phyloP scores from a whole-genome alignment of 2,888 invertebrate species.

The Amitus sp. region DNA sequence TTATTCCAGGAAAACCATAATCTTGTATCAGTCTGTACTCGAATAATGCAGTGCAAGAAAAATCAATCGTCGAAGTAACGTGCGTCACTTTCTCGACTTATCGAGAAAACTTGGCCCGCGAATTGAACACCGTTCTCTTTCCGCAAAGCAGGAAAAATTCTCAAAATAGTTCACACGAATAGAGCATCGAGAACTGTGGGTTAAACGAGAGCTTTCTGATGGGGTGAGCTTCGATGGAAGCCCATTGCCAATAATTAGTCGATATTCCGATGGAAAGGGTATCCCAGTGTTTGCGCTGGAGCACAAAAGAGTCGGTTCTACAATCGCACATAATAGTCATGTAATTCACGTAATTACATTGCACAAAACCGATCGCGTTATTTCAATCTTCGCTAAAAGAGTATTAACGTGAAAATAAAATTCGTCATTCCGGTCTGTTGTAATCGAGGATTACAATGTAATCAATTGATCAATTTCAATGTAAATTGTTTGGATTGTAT shows the following conservation, averaged over 20 bases:
- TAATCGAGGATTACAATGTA: neutral
- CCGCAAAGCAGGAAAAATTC: neutral
- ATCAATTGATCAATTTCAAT: neutral
- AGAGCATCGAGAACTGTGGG: neutral
- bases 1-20: neutral
- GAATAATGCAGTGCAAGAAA: constrained; percentile 25
- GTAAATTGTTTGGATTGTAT: neutral
- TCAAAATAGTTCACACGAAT: neutral
- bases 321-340: neutral
- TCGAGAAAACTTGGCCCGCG: neutral
- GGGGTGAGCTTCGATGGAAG: neutral
- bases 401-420: neutral
- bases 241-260: neutral
- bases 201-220: neutral
- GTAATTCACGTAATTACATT: neutral
- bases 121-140: neutral
- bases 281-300: neutral
- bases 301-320: constrained; percentile 1
- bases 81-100: neutral
- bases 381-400: neutral
- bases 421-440: neutral
- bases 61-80: constrained; percentile 37
- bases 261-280: neutral
- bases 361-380: neutral
- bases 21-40: constrained; percentile 22